phyloP scores from a whole-genome alignment of 2,888 invertebrate species.

The Melangyna quadrimaculata region DNA sequence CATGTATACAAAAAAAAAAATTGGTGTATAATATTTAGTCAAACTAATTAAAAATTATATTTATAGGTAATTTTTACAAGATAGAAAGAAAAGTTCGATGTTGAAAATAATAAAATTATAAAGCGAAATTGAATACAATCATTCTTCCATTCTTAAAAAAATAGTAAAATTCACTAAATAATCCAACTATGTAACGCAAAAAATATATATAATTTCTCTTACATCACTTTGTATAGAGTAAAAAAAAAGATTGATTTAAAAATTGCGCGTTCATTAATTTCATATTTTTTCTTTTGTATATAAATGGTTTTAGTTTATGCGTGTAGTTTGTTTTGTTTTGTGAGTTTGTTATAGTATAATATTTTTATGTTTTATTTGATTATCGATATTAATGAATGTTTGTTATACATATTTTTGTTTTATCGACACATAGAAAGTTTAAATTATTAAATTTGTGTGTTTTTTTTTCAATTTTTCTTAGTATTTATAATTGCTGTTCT shows the following conservation, averaged over 20 bases:
- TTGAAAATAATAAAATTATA: constrained; percentile 7
- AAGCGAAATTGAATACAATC: constrained; percentile 52
- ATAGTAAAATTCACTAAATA: constrained; percentile 66
- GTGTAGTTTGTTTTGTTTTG: constrained; percentile 38
- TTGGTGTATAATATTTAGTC: constrained; percentile 22
- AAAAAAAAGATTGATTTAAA: constrained; percentile 31
- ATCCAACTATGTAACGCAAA: constrained; percentile 42
- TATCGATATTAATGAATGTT: constrained; percentile 58
- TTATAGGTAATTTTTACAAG: neutral
- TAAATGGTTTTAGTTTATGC: constrained; percentile 58
- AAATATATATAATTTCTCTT: neutral
- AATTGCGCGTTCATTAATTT: constrained; percentile 56
- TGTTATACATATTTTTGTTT: constrained; percentile 24
- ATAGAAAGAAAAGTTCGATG: constrained; percentile 22
- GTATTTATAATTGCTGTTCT: constrained; percentile 25
- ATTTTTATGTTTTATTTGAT: constrained; percentile 24
- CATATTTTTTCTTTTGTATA: constrained; percentile 19
- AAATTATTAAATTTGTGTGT: neutral
- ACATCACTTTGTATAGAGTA: constrained; percentile 37
- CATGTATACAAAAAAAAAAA: constrained; percentile 43
- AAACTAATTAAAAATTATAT: constrained; percentile 14
- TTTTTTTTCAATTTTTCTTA: constrained; percentile 26
- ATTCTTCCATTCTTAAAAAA: constrained; percentile 30
- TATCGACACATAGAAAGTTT: constrained; percentile 62
- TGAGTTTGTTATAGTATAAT: constrained; percentile 34